Evolutionary conservation across 2,888 invertebrate species (phyloP), one percentile per base, ranked within the genome.

Genomic region (Acleris laterana): DNA sequence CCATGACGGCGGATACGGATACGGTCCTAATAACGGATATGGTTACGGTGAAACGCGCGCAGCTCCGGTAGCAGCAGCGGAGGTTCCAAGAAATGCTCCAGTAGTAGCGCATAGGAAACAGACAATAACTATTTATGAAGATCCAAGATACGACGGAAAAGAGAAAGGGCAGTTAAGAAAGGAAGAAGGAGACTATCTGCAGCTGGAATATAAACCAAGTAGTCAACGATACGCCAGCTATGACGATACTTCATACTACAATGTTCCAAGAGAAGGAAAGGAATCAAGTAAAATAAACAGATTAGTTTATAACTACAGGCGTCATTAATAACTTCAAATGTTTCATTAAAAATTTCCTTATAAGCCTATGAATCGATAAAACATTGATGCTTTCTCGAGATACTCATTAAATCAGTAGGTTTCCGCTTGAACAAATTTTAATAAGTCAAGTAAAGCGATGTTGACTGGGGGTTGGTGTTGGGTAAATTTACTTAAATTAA

Each of bases 101-200:
- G 85, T 90, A 1, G 88, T 92, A 17, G 89, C 92, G 2, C 89
- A 87, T 59, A 83, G 92, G 49, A 89, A 91, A 69, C 93, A 93
- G 74, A 93, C 93, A 16, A 93, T 93, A 65, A 93, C 93, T 4
- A 93, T 93, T 63, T 93, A 93, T 65, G 93, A 93, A 77, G 93
- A 93, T 73, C 93, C 93, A 7, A 82, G 93, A 69, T 91, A 93
- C 69, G 80, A 84, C 52, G 90, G 89, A 0, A 87, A 85, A 42
- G 86, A 88, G 70, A 84, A 85, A 55, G 90, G 89, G 1, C 84
- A 89, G 69, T 72, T 89, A 49, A 82, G 87, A 63, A 81, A 84
- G 60, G 88, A 90, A 67, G 87, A 89, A 70, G 93, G 91, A 0
- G 90, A 91, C 73, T 86, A 85, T 63, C 78, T 93, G 7, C 87